phyloP scores from a whole-genome alignment of 1,140 invertebrate genomes.

The Heliconius congener region DNA sequence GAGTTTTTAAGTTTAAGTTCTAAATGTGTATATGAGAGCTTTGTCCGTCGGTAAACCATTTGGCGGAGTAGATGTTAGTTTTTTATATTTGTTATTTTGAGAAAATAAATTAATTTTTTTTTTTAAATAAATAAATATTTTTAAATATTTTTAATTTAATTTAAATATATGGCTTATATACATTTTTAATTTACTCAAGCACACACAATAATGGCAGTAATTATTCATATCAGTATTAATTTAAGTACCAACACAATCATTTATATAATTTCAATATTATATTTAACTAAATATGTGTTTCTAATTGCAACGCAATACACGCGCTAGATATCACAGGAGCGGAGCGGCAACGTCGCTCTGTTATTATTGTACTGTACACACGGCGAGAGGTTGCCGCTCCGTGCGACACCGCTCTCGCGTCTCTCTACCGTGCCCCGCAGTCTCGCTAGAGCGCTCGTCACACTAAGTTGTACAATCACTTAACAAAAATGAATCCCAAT shows the following conservation, averaged over 20 bases:
- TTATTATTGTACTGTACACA: constrained; percentile 31
- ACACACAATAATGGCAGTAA: not conserved
- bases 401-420: constrained; percentile 62
- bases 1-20: too few relatives aligned
- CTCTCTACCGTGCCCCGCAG: constrained; percentile 59
- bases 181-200: too few relatives aligned
- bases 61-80: too few relatives aligned
- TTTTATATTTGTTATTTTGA: too few relatives aligned
- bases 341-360: constrained; percentile 51
- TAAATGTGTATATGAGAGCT: too few relatives aligned
- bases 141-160: too few relatives aligned
- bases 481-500: constrained; percentile 60
- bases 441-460: constrained; percentile 72
- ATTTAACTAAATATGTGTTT: constrained; percentile 14
- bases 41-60: too few relatives aligned
- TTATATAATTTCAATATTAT: not conserved
- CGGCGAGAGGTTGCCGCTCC: constrained; percentile 61
- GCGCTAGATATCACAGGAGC: constrained; percentile 34
- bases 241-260: not conserved
- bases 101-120: too few relatives aligned
- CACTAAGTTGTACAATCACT: constrained; percentile 33
- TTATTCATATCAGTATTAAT: not conserved
- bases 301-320: constrained; percentile 48
- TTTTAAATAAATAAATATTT: too few relatives aligned
- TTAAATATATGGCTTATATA: too few relatives aligned